Evolutionary conservation across 2,797 vertebrate genomes (phyloP), one percentile per base, ranked within the genome.

Genomic region (Xenopus petersii): DNA sequence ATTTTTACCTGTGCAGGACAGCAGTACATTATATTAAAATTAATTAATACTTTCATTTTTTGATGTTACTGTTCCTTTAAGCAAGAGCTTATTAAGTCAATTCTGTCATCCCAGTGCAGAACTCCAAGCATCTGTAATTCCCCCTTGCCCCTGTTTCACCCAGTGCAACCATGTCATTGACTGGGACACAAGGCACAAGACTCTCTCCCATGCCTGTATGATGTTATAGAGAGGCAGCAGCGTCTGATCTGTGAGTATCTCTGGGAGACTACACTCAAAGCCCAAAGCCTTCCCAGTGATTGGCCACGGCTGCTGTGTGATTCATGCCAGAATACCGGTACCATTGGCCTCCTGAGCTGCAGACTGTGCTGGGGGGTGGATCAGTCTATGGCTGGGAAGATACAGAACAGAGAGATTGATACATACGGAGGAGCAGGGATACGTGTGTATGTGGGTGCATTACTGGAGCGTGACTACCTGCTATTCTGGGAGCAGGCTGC

Each of bases 321-420:
- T 64, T 73, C 71, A 73, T 58, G 54, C 65, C 71, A 73, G 66
- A 47, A 60, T 59, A 4, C 36, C 54, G n/a, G 47, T 58, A 54
- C 71, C 24, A 79, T 79, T 79, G 77, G 77, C 69, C 71, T 26
- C 67, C 66, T 30, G 62, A 74, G 77, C 69, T 59, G 77, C 67
- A 74, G 77, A 30, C 67, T 74, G 42, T 70, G 62, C 21, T 66
- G 66, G 77, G 71, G 76, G 71, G 73, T 13, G 77, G 77, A 13
- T 59, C 67, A 60, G 66, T 47, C 59, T 36, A 42, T 51, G 56
- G 71, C 75, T 61, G 13, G 47, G 65, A 9, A 60, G 67, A 64
- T 54, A 66, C 59, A 70, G 59, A 64, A 59, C 64, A 56, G 36
- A 73, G 59, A 68, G 59, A 68, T 56, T 67, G 33, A 56, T 64